These are phyloP conservation scores for Etia nguti DNA, from an alignment of 2,113 vertebrate genomes.

Conservation along the genomic window DNA sequence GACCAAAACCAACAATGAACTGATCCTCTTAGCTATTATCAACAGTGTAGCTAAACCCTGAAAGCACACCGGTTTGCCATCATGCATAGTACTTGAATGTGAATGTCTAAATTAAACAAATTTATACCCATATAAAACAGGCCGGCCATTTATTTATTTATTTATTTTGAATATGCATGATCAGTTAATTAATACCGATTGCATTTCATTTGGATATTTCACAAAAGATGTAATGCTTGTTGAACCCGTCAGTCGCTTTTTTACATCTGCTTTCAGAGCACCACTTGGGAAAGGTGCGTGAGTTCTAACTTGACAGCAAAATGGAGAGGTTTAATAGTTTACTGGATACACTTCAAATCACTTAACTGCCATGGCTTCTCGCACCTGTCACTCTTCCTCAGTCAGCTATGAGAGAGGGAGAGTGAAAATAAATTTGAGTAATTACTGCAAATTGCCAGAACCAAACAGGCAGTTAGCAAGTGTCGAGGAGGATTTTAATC, in stretches of 20 bases:
- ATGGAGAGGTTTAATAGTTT: neutral
- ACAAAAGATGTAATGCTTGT: neutral
- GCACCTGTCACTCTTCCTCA: conserved; percentile 12
- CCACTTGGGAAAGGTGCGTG: neutral
- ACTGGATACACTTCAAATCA: neutral
- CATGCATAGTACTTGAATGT: neutral
- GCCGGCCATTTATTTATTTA: neutral
- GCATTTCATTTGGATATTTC: neutral
- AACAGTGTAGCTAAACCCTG: neutral
- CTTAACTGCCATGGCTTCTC: neutral
- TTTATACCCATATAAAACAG: neutral
- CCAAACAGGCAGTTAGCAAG: neutral
- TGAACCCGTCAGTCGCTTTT: neutral
- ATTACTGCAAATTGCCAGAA: neutral
- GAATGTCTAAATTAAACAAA: neutral
- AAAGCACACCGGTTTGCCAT: neutral
- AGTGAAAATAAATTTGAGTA: neutral
- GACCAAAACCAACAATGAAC: neutral
- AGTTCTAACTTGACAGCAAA: neutral
- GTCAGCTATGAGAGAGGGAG: neutral
- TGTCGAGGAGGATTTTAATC: neutral
- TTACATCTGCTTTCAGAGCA: neutral
- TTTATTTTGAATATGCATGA: neutral
- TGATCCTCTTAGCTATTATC: neutral
- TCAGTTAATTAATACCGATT: neutral